Evolutionary conservation across 2,888 invertebrate genomes (phyloP).

Genomic region (Theristus sp.): DNA sequence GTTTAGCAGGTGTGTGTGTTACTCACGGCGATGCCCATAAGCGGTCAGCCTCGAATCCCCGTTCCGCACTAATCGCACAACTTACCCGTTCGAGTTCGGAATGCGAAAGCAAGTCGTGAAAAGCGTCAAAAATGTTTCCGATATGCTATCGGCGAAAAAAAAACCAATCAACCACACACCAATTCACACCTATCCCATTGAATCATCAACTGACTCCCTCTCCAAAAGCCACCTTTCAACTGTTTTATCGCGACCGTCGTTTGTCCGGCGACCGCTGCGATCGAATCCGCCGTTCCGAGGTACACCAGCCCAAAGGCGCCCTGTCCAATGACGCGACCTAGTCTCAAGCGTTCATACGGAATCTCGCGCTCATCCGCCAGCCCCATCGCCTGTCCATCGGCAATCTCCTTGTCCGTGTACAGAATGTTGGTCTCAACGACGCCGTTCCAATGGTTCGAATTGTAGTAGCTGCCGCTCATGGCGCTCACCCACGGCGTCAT

Average conservation of each 20-base stretch:
- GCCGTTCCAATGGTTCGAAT: not conserved
- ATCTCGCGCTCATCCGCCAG: slow-evolving; percentile 6
- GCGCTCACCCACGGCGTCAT: not conserved
- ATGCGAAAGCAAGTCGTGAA: too few relatives aligned
- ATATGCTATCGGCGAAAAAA: too few relatives aligned
- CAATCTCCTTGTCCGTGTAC: slow-evolving; percentile 16
- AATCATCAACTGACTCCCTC: too few relatives aligned
- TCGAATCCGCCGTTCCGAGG: slow-evolving; percentile 43
- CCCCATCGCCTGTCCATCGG: slow-evolving; percentile 14
- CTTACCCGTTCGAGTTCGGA: too few relatives aligned
- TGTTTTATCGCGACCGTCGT: slow-evolving; percentile 53
- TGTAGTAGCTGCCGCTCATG: not conserved
- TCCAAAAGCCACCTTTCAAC: slow-evolving; percentile 51
- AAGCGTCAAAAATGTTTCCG: too few relatives aligned
- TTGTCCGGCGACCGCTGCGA: slow-evolving; percentile 37
- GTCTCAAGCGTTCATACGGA: slow-evolving; percentile 4
- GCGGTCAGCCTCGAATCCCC: too few relatives aligned
- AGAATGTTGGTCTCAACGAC: slow-evolving; percentile 18
- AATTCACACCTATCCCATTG: too few relatives aligned
- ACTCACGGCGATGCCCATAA: too few relatives aligned
- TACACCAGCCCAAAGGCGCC: slow-evolving; percentile 59
- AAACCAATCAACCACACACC: too few relatives aligned
- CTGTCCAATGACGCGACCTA: slow-evolving; percentile 44
- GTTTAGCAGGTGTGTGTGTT: too few relatives aligned
- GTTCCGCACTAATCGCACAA: too few relatives aligned